Evolutionary conservation across 2,797 vertebrate genomes (phyloP).

Genomic region (Tolypeutes matacus): DNA sequence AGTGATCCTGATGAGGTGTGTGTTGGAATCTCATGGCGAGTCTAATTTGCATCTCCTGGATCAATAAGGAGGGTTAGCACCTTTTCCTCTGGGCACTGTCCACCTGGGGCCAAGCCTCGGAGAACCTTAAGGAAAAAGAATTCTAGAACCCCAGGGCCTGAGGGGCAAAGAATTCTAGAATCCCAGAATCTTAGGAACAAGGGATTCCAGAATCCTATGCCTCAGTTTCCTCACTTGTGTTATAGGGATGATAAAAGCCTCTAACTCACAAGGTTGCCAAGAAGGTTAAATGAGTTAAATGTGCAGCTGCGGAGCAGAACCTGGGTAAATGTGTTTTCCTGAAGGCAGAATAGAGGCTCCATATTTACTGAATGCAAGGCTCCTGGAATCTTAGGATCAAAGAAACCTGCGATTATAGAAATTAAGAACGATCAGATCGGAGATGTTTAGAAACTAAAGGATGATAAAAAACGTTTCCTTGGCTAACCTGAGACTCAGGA

Average conservation of each 20-base stretch:
- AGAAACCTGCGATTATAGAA: not conserved
- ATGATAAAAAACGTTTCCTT: not conserved
- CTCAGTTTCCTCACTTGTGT: not conserved
- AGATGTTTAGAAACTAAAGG: not conserved
- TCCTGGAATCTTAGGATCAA: not conserved
- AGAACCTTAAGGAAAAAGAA: not conserved
- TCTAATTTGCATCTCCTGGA: not conserved
- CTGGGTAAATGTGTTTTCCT: not conserved
- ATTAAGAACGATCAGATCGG: rapidly evolving
- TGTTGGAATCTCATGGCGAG: not conserved
- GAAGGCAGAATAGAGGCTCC: not conserved
- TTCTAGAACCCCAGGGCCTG: not conserved
- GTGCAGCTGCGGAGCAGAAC: not conserved
- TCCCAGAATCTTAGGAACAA: not conserved
- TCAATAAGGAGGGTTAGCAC: not conserved
- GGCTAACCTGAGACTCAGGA: not conserved
- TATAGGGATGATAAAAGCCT: not conserved
- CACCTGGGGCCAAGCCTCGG: not conserved
- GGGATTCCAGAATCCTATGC: not conserved
- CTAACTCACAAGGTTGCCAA: not conserved
- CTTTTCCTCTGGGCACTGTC: not conserved
- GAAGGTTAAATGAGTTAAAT: rapidly evolving
- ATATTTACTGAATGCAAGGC: not conserved
- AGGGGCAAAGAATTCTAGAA: not conserved
- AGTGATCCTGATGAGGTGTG: not conserved